phyloP scores from a whole-genome alignment of 2,797 vertebrate genomes.

The Anableps anableps region DNA sequence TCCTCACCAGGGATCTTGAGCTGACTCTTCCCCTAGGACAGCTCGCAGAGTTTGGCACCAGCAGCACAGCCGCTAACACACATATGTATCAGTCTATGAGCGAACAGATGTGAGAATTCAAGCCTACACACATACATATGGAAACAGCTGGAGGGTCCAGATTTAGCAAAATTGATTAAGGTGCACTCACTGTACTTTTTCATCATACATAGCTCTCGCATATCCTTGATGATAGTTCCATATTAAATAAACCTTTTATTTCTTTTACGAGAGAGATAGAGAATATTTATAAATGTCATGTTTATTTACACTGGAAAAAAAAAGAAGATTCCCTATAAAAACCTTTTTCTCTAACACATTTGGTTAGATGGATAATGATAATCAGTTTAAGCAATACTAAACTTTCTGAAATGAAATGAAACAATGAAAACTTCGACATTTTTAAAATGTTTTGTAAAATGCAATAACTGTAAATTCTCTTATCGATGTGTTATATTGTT shows the following conservation, averaged over 20 bases:
- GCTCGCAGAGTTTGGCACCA: slow-evolving; percentile 66
- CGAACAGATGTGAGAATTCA: slow-evolving; percentile 13
- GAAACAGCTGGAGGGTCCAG: background rate
- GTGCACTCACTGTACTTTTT: background rate
- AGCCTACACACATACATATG: slow-evolving; percentile 14
- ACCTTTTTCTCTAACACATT: no score
- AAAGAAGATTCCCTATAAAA: no score
- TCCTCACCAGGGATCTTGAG: slow-evolving; percentile 74
- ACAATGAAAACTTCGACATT: background rate
- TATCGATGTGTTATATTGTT: background rate
- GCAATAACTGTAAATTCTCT: no score
- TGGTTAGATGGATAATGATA: no score
- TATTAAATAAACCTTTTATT: background rate
- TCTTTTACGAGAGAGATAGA: no score
- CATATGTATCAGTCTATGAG: slow-evolving; percentile 9
- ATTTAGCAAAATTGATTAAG: slow-evolving; percentile 13
- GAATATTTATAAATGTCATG: no score
- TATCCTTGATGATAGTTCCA: background rate
- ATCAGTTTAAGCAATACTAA: background rate
- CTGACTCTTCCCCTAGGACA: slow-evolving; percentile 67
- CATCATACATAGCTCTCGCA: background rate
- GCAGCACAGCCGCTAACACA: slow-evolving; percentile 39
- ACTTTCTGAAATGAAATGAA: background rate
- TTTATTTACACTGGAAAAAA: no score
- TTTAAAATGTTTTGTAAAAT: no score